Evolutionary conservation across 2,888 invertebrate genomes (phyloP).

Genomic region (Spodoptera picta): DNA sequence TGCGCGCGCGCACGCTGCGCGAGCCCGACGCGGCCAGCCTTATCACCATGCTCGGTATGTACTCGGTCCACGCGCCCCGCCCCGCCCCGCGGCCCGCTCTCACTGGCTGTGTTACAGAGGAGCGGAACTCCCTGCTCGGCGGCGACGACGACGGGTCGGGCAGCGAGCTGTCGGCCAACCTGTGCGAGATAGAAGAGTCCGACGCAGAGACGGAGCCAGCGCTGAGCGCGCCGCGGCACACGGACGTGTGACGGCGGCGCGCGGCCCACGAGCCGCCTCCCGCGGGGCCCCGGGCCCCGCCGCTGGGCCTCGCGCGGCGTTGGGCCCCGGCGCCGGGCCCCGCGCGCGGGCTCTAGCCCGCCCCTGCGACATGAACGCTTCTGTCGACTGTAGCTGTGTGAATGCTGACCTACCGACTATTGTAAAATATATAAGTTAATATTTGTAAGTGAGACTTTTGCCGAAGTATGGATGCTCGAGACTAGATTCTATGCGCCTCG

Average conservation of each 20-base stretch:
- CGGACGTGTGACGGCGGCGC: constrained; percentile 80
- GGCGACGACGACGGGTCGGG: constrained; percentile 89
- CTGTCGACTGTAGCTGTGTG: constrained; percentile 9
- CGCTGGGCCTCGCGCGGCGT: constrained; percentile 30
- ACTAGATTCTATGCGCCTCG: not conserved
- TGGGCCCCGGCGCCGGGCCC: constrained; percentile 10
- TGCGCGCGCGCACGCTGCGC: constrained; percentile 72
- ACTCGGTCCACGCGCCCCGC: not conserved
- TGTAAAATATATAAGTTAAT: constrained; percentile 8
- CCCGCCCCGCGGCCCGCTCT: not conserved
- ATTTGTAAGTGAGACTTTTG: not conserved
- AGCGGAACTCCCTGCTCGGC: constrained; percentile 92
- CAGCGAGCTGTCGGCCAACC: constrained; percentile 95
- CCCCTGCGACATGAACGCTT: constrained; percentile 3
- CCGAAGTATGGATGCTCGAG: constrained; percentile 8
- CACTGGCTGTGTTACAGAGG: constrained; percentile 82
- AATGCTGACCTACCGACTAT: constrained; percentile 35
- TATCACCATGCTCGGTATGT: constrained; percentile 90
- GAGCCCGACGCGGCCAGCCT: constrained; percentile 91
- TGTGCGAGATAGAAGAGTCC: constrained; percentile 97
- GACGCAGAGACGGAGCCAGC: constrained; percentile 90
- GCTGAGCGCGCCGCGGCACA: constrained; percentile 65
- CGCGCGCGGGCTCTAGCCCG: constrained; percentile 7
- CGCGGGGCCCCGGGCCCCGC: constrained; percentile 33
- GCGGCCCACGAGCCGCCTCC: constrained; percentile 63